phyloP scores from a whole-genome alignment of 2,113 vertebrate genomes.

The Brevimyrus niger region DNA sequence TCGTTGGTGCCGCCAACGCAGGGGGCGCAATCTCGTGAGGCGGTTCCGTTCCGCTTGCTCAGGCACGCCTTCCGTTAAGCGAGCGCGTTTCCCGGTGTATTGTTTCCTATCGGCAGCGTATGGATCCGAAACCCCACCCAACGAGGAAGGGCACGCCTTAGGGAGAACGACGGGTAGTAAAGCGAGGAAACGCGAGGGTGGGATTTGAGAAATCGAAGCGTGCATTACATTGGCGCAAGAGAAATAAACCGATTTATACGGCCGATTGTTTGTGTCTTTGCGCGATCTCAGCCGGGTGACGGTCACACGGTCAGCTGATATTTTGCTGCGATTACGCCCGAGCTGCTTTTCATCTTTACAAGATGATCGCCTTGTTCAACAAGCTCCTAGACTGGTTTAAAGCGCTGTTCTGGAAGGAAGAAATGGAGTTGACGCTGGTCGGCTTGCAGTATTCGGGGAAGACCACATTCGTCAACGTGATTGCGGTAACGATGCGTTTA shows the following conservation, averaged over 20 bases:
- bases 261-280: background rate
- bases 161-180: conserved; percentile 14
- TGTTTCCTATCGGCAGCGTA: conserved; percentile 43
- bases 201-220: background rate
- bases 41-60: background rate
- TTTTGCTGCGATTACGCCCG: conserved; percentile 13
- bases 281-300: background rate
- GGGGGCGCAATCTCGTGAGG: conserved; percentile 22
- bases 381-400: conserved; percentile 81
- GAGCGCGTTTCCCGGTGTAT: conserved; percentile 27
- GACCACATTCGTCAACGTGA: conserved; percentile 81
- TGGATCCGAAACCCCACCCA: conserved; percentile 46
- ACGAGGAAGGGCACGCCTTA: conserved; percentile 35
- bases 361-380: conserved; percentile 73
- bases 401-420: conserved; percentile 79
- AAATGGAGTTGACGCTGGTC: conserved; percentile 79
- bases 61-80: conserved; percentile 11
- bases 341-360: conserved; percentile 3
- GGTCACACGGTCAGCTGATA: conserved; percentile 32
- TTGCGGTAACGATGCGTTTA: conserved; percentile 58
- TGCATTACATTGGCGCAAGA: too few relatives aligned
- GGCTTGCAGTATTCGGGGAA: conserved; percentile 80
- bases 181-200: background rate
- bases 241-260: background rate
- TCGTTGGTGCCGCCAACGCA: background rate